Base-by-base conservation (phyloP, 2,888 invertebrate genomes). In the Didymodactylos carnosus region DNA sequence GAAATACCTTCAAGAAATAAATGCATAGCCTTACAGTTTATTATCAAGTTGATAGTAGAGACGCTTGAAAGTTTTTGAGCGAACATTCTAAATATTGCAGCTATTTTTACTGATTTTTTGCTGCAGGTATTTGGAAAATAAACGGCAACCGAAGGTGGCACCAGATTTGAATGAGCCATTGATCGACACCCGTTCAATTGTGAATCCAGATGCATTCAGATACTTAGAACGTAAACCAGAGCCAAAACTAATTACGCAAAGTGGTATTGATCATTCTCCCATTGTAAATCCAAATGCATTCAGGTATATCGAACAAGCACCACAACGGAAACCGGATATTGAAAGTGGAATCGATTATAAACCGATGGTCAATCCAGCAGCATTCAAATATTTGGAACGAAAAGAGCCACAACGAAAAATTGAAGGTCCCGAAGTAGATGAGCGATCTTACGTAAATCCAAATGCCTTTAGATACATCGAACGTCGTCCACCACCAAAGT, bases 171-270 rank as follows among this genome's bases (percentile, higher is more conserved):
- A 62, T n/a, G 62, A 62, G 35, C n/a, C 62, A 10, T 0, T 5
- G 8, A 53, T 74, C 11, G 74, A 74, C 51, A 71, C 71, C 16
- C 43, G 35, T 25, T 53, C 74, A 19, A 74, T 74, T 14, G 71
- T 53, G 1, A 74, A 74, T 53, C 74, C 74, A 14, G 74, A 74
- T 62, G 74, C 74, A n/a, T 74, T 74, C 16, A 74, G 62, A 74
- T 74, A 71, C 35, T 39, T 74, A 43, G 74, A 74, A n/a, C 53
- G 39, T 39, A 53, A 53, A 29, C 10, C 16, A 25, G 41, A 27
- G n/a, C 95, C 74, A 88, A 89, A 62, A 93, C 92, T 75, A 92
- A 92, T 84, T 95, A n/a, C 19, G 8, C 95, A 11, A 89, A 88
- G 84, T 93, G 94, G 76, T 88, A 39, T 74, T 19, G 74, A 74